Percentiles rank a stretch among this genome's conserved stretches.
phyloP scores from a whole-genome alignment of 2,113 vertebrate genomes.

The Heloderma charlesbogerti region DNA sequence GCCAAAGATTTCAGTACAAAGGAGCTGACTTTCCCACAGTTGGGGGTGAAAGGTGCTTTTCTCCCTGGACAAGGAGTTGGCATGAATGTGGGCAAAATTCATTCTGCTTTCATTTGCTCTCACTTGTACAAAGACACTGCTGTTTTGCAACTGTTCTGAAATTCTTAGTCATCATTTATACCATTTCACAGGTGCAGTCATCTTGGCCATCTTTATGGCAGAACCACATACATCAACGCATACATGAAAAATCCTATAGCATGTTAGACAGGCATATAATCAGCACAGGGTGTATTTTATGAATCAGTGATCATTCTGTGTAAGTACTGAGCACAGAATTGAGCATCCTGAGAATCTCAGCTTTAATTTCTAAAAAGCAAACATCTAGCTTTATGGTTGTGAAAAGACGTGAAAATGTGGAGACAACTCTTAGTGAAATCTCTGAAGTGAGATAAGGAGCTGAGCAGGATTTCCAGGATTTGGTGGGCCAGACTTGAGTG shows the following conservation, averaged over 20 bases:
- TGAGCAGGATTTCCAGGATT: not conserved
- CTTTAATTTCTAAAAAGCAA: not conserved
- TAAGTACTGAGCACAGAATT: not conserved
- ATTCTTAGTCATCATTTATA: not conserved
- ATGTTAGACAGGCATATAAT: too few species aligned
- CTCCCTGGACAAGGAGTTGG: not conserved
- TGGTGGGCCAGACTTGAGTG: not conserved
- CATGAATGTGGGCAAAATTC: not conserved
- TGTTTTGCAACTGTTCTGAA: slow-evolving; percentile 4
- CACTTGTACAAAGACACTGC: not conserved
- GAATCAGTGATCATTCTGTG: not conserved
- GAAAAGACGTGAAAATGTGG: not conserved
- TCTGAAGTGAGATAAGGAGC: not conserved
- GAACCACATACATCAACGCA: not conserved
- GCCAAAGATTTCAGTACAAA: slow-evolving; percentile 8
- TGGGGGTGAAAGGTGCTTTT: not conserved
- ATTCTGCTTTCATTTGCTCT: not conserved
- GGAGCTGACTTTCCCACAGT: not conserved
- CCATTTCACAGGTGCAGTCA: not conserved
- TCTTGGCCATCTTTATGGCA: not conserved
- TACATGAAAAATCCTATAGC: not conserved
- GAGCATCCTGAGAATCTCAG: too few species aligned
- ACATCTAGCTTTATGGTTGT: not conserved
- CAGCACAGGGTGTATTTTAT: not conserved
- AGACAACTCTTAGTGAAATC: not conserved